Conservation (phyloP, 2,113 vertebrate species). For the Cardinalis cardinalis region DNA sequence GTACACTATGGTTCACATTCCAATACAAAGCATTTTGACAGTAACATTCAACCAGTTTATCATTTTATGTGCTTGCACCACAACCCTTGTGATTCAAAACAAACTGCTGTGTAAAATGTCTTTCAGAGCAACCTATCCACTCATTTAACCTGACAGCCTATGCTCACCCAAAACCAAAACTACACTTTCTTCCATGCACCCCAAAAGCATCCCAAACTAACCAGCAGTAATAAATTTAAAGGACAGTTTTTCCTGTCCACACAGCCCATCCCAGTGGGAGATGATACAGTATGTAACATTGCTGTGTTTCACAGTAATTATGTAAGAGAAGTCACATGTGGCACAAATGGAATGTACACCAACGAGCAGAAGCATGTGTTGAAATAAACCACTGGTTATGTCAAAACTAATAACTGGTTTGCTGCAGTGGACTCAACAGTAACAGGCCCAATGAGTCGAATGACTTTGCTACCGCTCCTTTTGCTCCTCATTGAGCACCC, state of each 20-base stretch:
- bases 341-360: conserved; percentile 57
- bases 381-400: conserved; percentile 66
- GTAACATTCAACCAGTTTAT: conserved; percentile 35
- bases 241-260: conserved; percentile 46
- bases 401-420: conserved; percentile 71
- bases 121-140: conserved; percentile 6
- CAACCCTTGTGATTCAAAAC: conserved; percentile 17
- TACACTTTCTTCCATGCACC: not conserved
- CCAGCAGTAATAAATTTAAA: conserved; percentile 59
- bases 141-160: conserved; percentile 28
- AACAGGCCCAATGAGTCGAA: conserved; percentile 52
- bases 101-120: conserved; percentile 26
- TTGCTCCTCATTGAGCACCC: conserved; percentile 11
- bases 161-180: conserved; percentile 32
- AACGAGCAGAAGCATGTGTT: conserved; percentile 61
- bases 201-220: not conserved
- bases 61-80: conserved; percentile 23
- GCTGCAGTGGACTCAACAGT: conserved; percentile 48
- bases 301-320: conserved; percentile 58
- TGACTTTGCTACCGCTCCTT: conserved; percentile 29
- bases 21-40: conserved; percentile 34
- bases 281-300: conserved; percentile 35
- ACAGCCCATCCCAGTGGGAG: conserved; percentile 52
- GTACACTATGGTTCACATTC: not conserved
- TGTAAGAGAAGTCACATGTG: conserved; percentile 64